Base-by-base conservation (phyloP, 2,888 invertebrate species). In the Heliconius ismenius region DNA sequence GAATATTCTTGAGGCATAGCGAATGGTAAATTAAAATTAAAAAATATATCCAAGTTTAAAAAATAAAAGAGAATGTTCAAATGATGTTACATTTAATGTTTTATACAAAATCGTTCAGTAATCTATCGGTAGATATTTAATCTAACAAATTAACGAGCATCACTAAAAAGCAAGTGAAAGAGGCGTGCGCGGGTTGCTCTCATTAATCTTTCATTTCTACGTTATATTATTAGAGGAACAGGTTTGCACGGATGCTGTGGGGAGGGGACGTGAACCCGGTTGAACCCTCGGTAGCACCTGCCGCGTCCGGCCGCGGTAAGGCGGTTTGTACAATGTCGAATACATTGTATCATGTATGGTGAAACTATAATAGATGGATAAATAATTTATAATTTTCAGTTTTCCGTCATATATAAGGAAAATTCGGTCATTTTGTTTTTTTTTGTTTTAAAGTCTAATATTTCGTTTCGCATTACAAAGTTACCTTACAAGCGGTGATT, bases 141-240 rank as follows among this genome's bases (percentile, higher is more conserved):
- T 69, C 28, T 69, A 26, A 28, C 26, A 69, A 6, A 26, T 67
- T 49, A 69, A 69, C 11, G 49, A 77, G 72, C 90, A 84, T 81
- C 90, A 81, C 91, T 91, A 88, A 18, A 77, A 73, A 81, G 80
- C 87, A 87, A 91, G 92, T 91, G 92, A 92, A 92, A 91, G 92
- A 93, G 93, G 94, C 92, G 94, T 92, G 92, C 92, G 86, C 92
- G 86, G 92, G 91, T 91, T 93, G 93, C 91, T 93, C 94, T 93
- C 93, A 94, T 93, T 93, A 94, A 92, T 94, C 93, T 93, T 93
- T 93, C 92, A 92, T 92, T 93, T 93, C 93, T 93, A 91, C 93
- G 90, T 92, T 92, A 92, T 94, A 92, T 93, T 94, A 93, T 93
- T 93, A 93, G 92, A 93, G 92, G 91, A 92, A 92, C 93, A 87